These are phyloP conservation scores for Oscheius sp. DNA, from an alignment of 1,140 invertebrate species.

Conservation along the genomic window DNA sequence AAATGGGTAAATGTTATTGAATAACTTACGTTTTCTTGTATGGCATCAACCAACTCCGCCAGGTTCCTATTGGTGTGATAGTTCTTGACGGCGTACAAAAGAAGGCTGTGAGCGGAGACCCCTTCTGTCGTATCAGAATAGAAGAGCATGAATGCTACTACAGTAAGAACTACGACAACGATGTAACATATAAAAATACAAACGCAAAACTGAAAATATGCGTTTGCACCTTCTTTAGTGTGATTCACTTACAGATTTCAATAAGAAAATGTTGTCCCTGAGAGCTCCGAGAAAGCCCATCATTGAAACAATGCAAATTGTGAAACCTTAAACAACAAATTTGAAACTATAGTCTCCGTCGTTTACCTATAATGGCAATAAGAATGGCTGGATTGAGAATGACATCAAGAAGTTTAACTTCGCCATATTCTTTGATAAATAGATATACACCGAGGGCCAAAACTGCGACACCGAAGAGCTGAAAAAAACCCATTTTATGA, in stretches of 20 bases:
- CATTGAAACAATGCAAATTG: constrained; percentile 49
- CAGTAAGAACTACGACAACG: constrained; percentile 50
- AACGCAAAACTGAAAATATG: constrained; percentile 52
- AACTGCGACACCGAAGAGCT: constrained; percentile 52
- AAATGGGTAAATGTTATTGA: neutral
- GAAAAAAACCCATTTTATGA: constrained; percentile 31
- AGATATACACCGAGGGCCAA: constrained; percentile 57
- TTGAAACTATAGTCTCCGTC: neutral
- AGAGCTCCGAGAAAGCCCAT: constrained; percentile 52
- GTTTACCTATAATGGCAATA: constrained; percentile 45
- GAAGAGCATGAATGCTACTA: constrained; percentile 56
- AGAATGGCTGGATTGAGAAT: constrained; percentile 58
- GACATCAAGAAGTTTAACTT: constrained; percentile 54
- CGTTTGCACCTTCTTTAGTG: neutral
- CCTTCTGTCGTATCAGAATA: constrained; percentile 57
- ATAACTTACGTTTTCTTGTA: constrained; percentile 31
- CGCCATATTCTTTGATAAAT: constrained; percentile 54
- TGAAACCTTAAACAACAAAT: constrained; percentile 37
- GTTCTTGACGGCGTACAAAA: constrained; percentile 33
- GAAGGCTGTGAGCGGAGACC: constrained; percentile 28
- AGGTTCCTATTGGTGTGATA: constrained; percentile 32
- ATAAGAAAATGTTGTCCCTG: constrained; percentile 55
- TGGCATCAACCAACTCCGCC: constrained; percentile 24
- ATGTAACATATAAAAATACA: constrained; percentile 55
- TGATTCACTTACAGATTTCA: constrained; percentile 53